Percentiles rank a stretch among this genome's conserved stretches.
Evolutionary conservation across 2,888 invertebrate genomes (phyloP).

Genomic region (Tetanocera ferruginea): DNA sequence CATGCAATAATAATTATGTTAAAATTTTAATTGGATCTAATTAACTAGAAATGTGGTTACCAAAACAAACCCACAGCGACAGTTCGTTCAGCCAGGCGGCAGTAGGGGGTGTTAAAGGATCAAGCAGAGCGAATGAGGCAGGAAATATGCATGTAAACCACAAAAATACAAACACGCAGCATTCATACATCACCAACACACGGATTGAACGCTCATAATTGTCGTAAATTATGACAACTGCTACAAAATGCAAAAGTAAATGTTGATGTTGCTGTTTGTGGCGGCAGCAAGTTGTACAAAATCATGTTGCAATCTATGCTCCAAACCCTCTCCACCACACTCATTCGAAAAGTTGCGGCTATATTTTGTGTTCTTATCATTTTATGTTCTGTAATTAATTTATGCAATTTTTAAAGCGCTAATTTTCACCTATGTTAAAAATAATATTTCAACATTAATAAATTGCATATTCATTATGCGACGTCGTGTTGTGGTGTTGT

Average conservation of each 20-base stretch:
- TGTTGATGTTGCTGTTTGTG: background rate
- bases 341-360: no score
- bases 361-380: no score
- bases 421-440: background rate
- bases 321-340: background rate
- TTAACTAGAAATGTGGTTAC: conserved; percentile 51
- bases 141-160: background rate
- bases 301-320: background rate
- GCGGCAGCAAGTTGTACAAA: background rate
- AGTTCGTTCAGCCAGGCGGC: background rate
- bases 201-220: conserved; percentile 46
- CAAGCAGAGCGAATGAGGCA: background rate
- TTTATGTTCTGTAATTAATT: no score
- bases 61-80: background rate
- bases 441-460: background rate
- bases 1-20: conserved; percentile 35
- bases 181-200: conserved; percentile 2
- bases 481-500: background rate
- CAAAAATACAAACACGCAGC: background rate
- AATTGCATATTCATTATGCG: conserved; percentile 3
- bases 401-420: no score
- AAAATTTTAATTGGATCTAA: conserved; percentile 57
- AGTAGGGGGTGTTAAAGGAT: background rate
- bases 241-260: no score
- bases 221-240: conserved; percentile 53